Base-by-base conservation (phyloP, 1,140 invertebrate species). In the Cyclargus thomasi region DNA sequence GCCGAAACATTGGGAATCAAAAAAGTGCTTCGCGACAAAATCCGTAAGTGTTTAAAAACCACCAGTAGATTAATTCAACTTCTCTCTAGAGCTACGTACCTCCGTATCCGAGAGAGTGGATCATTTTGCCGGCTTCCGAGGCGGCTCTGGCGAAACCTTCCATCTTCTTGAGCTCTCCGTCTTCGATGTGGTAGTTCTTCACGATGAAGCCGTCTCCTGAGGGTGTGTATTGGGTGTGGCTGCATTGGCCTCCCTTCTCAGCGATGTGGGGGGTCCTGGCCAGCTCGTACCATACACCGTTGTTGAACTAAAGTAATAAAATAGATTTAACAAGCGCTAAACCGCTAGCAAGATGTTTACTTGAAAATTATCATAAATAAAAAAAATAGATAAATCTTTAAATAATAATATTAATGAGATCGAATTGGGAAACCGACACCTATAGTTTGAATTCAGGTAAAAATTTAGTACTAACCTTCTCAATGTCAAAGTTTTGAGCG, bases 401-500 rank as follows among this genome's bases (percentile, higher is more conserved):
- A n/a, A n/a, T n/a, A n/a, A n/a, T n/a, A n/a, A n/a, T n/a, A n/a
- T n/a, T n/a, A n/a, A n/a, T n/a, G n/a, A n/a, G n/a, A n/a, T n/a
- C n/a, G n/a, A n/a, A n/a, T n/a, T n/a, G n/a, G n/a, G n/a, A n/a
- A n/a, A n/a, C n/a, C n/a, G n/a, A n/a, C n/a, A n/a, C n/a, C n/a
- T n/a, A n/a, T n/a, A n/a, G n/a, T n/a, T n/a, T n/a, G n/a, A n/a
- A n/a, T n/a, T n/a, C 2, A 53, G 5, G 47, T 53, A 53, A 53
- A 53, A 17, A n/a, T 55, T 20, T 55, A n/a, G 0, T 55, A 8
- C 18, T 55, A 62, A 86, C 83, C 23, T 77, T 76, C 3, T 77
- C 70, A 8, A 82, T 53, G 22, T 86, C 75, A 64, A 86, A 84
- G 36, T 84, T 82, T 47, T 82, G 76, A 36, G 83, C 77, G 39